Evolutionary conservation across 2,113 vertebrate genomes (phyloP).

Genomic region (Hyperopisus bebe): DNA sequence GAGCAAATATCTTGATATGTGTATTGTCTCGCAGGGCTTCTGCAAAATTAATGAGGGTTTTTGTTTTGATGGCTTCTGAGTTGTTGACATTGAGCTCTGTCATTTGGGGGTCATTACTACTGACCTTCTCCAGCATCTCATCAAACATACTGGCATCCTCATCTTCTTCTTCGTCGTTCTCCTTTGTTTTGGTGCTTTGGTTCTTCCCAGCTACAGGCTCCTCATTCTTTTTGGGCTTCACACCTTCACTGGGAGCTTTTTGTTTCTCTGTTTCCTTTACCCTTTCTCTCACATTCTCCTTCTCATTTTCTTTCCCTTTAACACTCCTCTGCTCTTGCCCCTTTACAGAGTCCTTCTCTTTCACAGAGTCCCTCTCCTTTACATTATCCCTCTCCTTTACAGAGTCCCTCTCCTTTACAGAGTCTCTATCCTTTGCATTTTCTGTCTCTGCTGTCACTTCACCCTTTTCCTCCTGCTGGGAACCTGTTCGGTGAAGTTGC

Average conservation of each 20-base stretch:
- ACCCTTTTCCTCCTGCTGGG: constrained; percentile 31
- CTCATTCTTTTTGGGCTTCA: background rate
- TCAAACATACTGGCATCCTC: constrained; percentile 85
- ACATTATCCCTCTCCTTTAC: too few relatives aligned
- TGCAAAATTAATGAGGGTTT: constrained; percentile 85
- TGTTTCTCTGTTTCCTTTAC: constrained; percentile 32
- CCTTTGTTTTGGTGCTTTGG: constrained; percentile 44
- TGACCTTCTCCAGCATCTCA: constrained; percentile 80
- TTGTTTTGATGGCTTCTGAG: constrained; percentile 86
- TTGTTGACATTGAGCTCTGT: constrained; percentile 90
- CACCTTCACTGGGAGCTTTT: constrained; percentile 27
- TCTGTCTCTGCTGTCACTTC: constrained; percentile 45
- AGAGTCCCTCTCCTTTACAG: constrained; percentile 40
- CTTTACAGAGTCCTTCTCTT: constrained; percentile 30
- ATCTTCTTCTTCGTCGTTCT: constrained; percentile 54
- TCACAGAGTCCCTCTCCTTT: constrained; percentile 44
- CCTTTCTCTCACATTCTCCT: constrained; percentile 40
- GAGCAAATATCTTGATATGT: constrained; percentile 69
- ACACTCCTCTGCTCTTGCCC: constrained; percentile 36
- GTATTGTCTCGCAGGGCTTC: constrained; percentile 84
- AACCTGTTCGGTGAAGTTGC: constrained; percentile 30
- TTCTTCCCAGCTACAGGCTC: constrained; percentile 42
- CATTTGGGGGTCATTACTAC: constrained; percentile 69
- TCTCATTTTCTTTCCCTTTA: constrained; percentile 25
- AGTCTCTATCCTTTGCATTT: constrained; percentile 38